These are phyloP conservation scores for Mionectes macconnelli DNA, from an alignment of 2,113 vertebrate species.

Conservation along the genomic window DNA sequence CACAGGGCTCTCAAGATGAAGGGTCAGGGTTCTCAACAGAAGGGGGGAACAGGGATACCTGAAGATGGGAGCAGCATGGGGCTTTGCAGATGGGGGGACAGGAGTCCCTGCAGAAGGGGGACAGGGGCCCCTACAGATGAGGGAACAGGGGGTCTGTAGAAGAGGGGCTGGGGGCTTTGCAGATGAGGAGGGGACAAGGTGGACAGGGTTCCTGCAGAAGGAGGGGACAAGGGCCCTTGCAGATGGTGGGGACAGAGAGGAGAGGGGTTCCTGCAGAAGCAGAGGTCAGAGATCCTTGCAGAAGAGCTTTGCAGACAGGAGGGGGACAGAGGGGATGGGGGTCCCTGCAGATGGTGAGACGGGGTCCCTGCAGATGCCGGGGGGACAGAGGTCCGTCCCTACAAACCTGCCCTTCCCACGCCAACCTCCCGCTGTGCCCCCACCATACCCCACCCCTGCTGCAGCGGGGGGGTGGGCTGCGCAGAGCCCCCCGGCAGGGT, in stretches of 20 bases:
- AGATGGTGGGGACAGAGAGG: not conserved
- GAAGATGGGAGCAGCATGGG: not conserved
- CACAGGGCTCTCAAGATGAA: not conserved
- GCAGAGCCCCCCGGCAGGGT: accelerated
- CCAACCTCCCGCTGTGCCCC: not conserved
- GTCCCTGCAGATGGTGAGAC: not conserved
- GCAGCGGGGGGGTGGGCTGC: no score
- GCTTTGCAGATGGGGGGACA: not conserved
- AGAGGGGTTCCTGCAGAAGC: not conserved
- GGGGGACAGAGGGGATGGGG: not conserved
- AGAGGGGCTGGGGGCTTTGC: not conserved
- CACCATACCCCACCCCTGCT: accelerated
- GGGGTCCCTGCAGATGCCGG: not conserved
- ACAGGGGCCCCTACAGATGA: not conserved
- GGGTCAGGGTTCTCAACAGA: not conserved
- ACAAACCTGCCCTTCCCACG: not conserved
- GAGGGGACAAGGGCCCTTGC: not conserved
- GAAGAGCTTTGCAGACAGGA: not conserved
- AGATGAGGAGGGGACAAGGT: not conserved
- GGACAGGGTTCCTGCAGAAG: not conserved
- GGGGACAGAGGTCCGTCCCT: not conserved
- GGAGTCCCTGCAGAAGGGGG: not conserved
- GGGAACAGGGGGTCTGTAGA: not conserved
- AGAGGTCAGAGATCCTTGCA: not conserved
- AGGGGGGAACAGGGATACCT: not conserved